phyloP scores from a whole-genome alignment of 2,113 vertebrate species.

The Mustelus asterias region DNA sequence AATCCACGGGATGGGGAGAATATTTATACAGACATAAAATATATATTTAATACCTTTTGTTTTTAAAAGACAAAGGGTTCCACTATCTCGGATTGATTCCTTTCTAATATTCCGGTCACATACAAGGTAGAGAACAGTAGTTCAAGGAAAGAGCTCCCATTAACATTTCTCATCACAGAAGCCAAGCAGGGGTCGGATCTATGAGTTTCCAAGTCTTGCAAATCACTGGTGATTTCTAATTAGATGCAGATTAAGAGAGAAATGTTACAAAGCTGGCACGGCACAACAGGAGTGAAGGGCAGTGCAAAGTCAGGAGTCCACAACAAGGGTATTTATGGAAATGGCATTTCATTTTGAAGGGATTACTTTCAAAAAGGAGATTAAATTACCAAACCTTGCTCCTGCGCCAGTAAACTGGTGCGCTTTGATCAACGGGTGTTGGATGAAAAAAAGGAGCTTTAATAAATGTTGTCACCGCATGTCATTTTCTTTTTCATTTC shows the following conservation, averaged over 20 bases:
- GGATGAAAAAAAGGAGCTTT: not conserved
- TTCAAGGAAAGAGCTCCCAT: not conserved
- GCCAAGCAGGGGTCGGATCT: not conserved
- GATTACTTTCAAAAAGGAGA: not conserved
- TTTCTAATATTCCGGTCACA: not conserved
- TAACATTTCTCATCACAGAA: not conserved
- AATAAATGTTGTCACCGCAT: not conserved
- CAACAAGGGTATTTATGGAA: not conserved
- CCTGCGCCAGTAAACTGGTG: not conserved
- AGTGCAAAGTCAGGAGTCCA: not conserved
- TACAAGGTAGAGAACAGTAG: not conserved
- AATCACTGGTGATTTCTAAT: not conserved
- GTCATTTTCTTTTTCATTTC: not conserved
- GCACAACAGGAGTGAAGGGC: not conserved
- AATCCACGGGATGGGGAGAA: not conserved
- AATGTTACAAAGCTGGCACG: not conserved
- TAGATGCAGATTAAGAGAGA: conserved; percentile 13
- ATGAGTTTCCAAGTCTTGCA: not conserved
- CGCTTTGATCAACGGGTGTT: not conserved
- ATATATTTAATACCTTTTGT: not conserved
- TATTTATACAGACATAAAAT: not conserved
- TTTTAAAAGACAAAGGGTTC: not conserved
- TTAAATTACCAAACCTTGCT: not conserved
- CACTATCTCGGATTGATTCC: not conserved
- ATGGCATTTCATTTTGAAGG: not conserved